Evolutionary conservation across 2,888 invertebrate species (phyloP), one percentile per base, ranked within the genome.

Genomic region (Asteroscopus sphinx): DNA sequence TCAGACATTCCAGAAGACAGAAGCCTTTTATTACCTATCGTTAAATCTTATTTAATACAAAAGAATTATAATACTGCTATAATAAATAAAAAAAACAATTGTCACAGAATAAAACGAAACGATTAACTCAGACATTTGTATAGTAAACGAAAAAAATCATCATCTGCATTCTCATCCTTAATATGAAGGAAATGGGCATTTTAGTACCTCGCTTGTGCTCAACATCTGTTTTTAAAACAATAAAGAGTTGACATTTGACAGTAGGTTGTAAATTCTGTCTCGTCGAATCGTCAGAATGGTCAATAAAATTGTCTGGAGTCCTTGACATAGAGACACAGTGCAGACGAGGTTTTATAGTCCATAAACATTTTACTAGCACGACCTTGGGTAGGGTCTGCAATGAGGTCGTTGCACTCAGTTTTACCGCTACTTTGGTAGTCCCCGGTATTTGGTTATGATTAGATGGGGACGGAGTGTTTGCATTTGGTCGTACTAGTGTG

Each of bases 301-400:
- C 89, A 90, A 91, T 91, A 91, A 90, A 91, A 89, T 88, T 88
- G 89, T 89, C 91, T 91, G 82, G 87, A 87, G 92, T 87, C 93
- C 94, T 93, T 94, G 94, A 93, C 94, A 93, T 80, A 92, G 87
- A 92, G 92, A 92, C 93, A 91, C 89, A 86, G 83, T 89, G 86
- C 88, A 91, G 91, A 90, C 92, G 90, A 86, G 89, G 88, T 93
- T 83, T 94, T 94, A 94, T 93, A 91, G 93, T 82, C 92, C 89
- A 94, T 94, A 93, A 93, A 94, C 92, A 93, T 93, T 94, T 93
- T 93, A 93, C 93, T 93, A 93, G 92, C 91, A 63, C 92, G 90
- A 90, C 93, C 94, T 93, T 93, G 92, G 74, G 83, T 90, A 89
- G 92, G 92, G 93, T 92, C 89, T 93, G 91, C 92, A 92, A 84